Percentiles rank a stretch among this genome's conserved stretches.
Conservation (phyloP, 2,797 vertebrate species). For the Falco concolor region DNA sequence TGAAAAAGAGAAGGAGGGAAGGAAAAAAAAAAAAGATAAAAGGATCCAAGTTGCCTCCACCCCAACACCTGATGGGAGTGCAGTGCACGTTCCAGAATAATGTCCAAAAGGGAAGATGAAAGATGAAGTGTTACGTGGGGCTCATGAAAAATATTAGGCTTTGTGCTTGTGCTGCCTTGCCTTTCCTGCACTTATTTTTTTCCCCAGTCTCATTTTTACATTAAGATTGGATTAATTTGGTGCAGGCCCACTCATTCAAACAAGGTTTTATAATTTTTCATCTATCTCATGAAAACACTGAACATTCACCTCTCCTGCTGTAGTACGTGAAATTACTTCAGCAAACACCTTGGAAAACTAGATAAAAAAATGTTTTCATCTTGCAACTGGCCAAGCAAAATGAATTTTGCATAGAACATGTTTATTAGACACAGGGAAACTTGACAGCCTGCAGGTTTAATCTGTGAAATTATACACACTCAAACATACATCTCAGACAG, state of each 20-base stretch:
- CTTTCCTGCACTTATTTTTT: not conserved
- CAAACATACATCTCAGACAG: not conserved
- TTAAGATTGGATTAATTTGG: not conserved
- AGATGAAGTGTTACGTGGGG: not conserved
- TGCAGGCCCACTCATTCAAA: not conserved
- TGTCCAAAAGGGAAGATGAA: not conserved
- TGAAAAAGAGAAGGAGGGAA: not conserved
- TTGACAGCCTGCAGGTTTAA: not conserved
- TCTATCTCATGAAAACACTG: not conserved
- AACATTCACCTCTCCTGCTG: not conserved
- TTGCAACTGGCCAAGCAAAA: constrained; percentile 41
- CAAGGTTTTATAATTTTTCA: not conserved
- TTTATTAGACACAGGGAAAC: constrained; percentile 22
- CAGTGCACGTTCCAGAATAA: not conserved
- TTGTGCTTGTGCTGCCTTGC: not conserved
- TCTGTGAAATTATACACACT: constrained; percentile 1
- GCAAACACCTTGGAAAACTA: not conserved
- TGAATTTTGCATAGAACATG: constrained; percentile 8
- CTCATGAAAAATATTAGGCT: not conserved
- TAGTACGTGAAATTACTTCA: not conserved
- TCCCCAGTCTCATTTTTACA: not conserved
- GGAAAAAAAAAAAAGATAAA: not conserved
- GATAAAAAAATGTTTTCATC: constrained; percentile 16
- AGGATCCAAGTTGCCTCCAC: not conserved
- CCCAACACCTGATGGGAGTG: not conserved